These are phyloP conservation scores for Microcebus lehilahytsara DNA, from an alignment of 2,113 vertebrate genomes.

Conservation along the genomic window DNA sequence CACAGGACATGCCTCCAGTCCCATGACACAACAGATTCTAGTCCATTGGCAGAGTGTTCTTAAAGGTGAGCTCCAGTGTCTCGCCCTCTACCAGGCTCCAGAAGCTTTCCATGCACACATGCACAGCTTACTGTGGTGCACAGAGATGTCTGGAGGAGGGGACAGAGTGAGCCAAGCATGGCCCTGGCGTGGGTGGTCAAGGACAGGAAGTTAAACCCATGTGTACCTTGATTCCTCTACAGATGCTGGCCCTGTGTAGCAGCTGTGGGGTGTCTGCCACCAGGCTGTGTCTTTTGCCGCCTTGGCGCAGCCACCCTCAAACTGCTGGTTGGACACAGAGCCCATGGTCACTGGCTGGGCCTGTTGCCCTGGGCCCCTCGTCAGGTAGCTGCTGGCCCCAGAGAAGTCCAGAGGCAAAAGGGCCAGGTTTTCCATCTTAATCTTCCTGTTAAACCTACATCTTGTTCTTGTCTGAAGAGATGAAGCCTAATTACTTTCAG, in stretches of 20 bases:
- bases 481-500: not conserved
- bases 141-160: conserved; percentile 81
- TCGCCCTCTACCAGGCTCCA: conserved; percentile 91
- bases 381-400: not conserved
- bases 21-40: conserved; percentile 91
- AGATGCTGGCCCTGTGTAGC: conserved; percentile 85
- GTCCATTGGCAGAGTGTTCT: conserved; percentile 92
- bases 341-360: conserved; percentile 76
- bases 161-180: conserved; percentile 77
- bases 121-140: conserved; percentile 92
- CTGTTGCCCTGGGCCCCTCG: not conserved
- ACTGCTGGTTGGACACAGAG: conserved; percentile 88
- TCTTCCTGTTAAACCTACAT: not conserved
- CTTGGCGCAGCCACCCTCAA: conserved; percentile 87
- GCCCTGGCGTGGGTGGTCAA: conserved; percentile 87
- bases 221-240: conserved; percentile 92
- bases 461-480: not conserved
- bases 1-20: conserved; percentile 88
- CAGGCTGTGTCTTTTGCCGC: conserved; percentile 81
- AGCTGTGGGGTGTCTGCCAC: conserved; percentile 74
- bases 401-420: not conserved
- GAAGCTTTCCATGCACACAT: conserved; percentile 90
- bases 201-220: conserved; percentile 92
- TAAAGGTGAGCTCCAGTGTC: conserved; percentile 91
- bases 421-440: not conserved